phyloP scores from a whole-genome alignment of 2,888 invertebrate genomes.

The Pyrochroa serraticornis region DNA sequence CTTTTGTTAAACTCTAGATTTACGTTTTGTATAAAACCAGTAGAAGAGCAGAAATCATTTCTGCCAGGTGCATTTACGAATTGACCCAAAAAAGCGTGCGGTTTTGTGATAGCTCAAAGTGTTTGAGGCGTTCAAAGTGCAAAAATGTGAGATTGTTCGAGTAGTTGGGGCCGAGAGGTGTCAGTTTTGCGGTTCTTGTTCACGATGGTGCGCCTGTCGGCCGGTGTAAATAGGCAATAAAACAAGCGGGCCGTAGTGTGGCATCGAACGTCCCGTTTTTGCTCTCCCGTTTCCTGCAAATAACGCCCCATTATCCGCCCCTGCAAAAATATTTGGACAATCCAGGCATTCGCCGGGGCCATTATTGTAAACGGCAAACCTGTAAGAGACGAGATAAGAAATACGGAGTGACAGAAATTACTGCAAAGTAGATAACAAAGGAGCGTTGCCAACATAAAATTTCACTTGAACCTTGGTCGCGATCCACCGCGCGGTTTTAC shows the following conservation, averaged over 20 bases:
- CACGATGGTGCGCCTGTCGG: no score
- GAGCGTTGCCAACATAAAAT: slow-evolving; percentile 49
- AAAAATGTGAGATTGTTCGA: no score
- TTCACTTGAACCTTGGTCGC: slow-evolving; percentile 46
- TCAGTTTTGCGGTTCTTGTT: no score
- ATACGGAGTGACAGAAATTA: slow-evolving; percentile 49
- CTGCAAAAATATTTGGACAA: slow-evolving; percentile 28
- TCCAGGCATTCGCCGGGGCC: slow-evolving; percentile 25
- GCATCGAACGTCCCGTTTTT: slow-evolving; percentile 17
- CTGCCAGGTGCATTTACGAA: no score
- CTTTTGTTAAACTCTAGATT: no score
- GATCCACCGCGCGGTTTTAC: slow-evolving; percentile 42
- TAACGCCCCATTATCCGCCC: slow-evolving; percentile 10
- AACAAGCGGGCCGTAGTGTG: background rate
- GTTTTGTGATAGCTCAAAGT: no score
- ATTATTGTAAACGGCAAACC: slow-evolving; percentile 32
- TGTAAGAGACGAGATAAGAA: slow-evolving; percentile 45
- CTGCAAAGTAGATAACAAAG: slow-evolving; percentile 46
- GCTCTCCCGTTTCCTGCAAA: slow-evolving; percentile 3
- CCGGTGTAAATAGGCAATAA: no score
- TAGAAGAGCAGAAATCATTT: no score
- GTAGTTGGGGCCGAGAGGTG: no score
- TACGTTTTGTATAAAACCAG: no score
- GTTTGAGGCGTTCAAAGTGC: no score
- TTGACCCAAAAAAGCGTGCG: no score